A percentile compares a stretch with the other conserved stretches of the same genome.
phyloP scores from a whole-genome alignment of 2,797 vertebrate genomes.

The Dipus sagitta region DNA sequence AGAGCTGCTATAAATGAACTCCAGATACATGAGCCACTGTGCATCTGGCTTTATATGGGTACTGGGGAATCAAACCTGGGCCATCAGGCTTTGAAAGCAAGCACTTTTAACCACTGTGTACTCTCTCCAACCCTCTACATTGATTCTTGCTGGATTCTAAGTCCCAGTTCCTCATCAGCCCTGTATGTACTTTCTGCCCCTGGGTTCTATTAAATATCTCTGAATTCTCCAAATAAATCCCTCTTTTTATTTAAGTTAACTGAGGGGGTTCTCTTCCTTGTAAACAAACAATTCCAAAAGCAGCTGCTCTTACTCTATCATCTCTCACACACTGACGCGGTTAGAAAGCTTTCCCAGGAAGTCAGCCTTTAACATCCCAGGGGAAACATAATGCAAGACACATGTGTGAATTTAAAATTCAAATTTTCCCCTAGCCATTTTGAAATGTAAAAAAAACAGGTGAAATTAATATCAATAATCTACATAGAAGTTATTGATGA shows the following conservation, averaged over 20 bases:
- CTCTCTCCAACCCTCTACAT: too few species aligned
- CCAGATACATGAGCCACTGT: too few species aligned
- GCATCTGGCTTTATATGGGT: too few species aligned
- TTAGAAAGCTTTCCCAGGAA: not conserved
- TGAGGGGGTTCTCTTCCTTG: not conserved
- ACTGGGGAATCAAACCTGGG: too few species aligned
- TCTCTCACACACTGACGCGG: not conserved
- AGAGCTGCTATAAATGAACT: too few species aligned
- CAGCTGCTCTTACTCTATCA: not conserved
- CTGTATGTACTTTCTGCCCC: not conserved
- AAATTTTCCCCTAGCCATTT: not conserved
- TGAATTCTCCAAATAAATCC: not conserved
- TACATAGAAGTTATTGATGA: not conserved
- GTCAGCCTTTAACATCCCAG: not conserved
- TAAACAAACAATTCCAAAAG: constrained; percentile 17
- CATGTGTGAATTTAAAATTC: not conserved
- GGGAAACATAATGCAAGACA: not conserved
- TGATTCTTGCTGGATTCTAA: not conserved
- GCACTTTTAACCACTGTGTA: too few species aligned
- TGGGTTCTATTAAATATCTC: not conserved
- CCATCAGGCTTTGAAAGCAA: too few species aligned
- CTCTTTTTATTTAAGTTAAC: not conserved
- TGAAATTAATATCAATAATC: not conserved
- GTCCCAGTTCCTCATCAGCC: not conserved
- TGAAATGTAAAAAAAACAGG: not conserved